These are phyloP conservation scores for Ceratina japonica DNA, from an alignment of 1,140 invertebrate species.

Conservation along the genomic window DNA sequence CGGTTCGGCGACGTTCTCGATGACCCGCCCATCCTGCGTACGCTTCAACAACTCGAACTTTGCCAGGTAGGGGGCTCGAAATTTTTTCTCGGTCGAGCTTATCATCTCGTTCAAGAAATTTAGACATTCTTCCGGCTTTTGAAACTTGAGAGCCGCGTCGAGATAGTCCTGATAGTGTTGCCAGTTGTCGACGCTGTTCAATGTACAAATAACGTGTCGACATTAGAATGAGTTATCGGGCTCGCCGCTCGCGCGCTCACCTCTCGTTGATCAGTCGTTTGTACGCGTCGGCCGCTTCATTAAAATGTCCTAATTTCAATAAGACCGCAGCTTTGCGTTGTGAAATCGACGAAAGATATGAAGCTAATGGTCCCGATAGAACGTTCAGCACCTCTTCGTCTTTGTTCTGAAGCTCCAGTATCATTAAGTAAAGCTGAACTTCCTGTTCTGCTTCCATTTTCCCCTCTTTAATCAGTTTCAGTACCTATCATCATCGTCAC, in stretches of 20 bases:
- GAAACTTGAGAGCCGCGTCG: slow-evolving; percentile 81
- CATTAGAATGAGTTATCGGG: slow-evolving; percentile 1
- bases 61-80: slow-evolving; percentile 90
- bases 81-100: slow-evolving; percentile 76
- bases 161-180: slow-evolving; percentile 87
- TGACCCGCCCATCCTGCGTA: slow-evolving; percentile 67
- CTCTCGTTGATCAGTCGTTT: slow-evolving; percentile 85
- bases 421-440: slow-evolving; percentile 93
- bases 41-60: slow-evolving; percentile 86
- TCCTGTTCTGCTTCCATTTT: slow-evolving; percentile 97
- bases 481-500: slow-evolving; percentile 79
- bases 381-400: slow-evolving; percentile 90
- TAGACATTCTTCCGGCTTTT: slow-evolving; percentile 83
- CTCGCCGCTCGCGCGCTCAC: slow-evolving; percentile 76
- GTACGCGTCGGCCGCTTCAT: slow-evolving; percentile 84
- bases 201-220: slow-evolving; percentile 30
- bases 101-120: slow-evolving; percentile 80
- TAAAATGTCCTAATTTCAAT: slow-evolving; percentile 86
- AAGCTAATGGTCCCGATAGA: slow-evolving; percentile 86
- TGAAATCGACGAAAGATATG: slow-evolving; percentile 81
- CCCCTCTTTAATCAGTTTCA: slow-evolving; percentile 92
- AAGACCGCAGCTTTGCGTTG: slow-evolving; percentile 87
- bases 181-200: slow-evolving; percentile 86
- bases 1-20: slow-evolving; percentile 80
- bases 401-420: slow-evolving; percentile 92